A percentile compares a stretch with the other conserved stretches of the same genome.
Evolutionary conservation across 2,113 vertebrate species (phyloP).

Genomic region (Salvelinus namaycush): DNA sequence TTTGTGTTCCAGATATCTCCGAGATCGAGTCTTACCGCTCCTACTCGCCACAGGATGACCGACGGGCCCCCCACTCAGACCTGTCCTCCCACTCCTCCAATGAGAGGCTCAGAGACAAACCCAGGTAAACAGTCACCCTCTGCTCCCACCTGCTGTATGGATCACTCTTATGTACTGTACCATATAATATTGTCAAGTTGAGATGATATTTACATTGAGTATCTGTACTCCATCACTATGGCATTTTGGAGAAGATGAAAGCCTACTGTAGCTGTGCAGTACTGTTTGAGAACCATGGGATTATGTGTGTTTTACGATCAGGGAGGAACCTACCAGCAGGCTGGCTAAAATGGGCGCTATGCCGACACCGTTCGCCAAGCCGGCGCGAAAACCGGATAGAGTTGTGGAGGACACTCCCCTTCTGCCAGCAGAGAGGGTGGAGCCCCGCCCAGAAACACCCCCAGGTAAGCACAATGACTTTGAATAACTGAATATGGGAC

Average conservation of each 20-base stretch:
- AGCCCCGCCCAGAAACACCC: slow-evolving; percentile 68
- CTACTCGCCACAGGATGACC: slow-evolving; percentile 89
- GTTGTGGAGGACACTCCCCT: slow-evolving; percentile 54
- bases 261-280: background rate
- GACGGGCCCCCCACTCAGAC: slow-evolving; percentile 85
- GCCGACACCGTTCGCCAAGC: slow-evolving; percentile 85
- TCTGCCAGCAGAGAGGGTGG: slow-evolving; percentile 68
- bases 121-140: slow-evolving; percentile 70
- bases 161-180: background rate
- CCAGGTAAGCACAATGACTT: slow-evolving; percentile 61
- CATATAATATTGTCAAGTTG: background rate
- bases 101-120: slow-evolving; percentile 88
- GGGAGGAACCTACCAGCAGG: slow-evolving; percentile 82
- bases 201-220: background rate
- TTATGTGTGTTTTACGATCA: slow-evolving; percentile 37
- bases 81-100: slow-evolving; percentile 92
- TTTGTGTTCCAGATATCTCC: slow-evolving; percentile 84
- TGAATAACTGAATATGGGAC: background rate
- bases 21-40: slow-evolving; percentile 97
- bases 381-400: slow-evolving; percentile 41
- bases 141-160: slow-evolving; percentile 61
- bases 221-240: background rate
- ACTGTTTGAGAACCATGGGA: background rate
- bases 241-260: background rate
- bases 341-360: slow-evolving; percentile 88